Evolutionary conservation across 2,797 vertebrate genomes (phyloP).

Genomic region (Stomatorhinus walkeri): DNA sequence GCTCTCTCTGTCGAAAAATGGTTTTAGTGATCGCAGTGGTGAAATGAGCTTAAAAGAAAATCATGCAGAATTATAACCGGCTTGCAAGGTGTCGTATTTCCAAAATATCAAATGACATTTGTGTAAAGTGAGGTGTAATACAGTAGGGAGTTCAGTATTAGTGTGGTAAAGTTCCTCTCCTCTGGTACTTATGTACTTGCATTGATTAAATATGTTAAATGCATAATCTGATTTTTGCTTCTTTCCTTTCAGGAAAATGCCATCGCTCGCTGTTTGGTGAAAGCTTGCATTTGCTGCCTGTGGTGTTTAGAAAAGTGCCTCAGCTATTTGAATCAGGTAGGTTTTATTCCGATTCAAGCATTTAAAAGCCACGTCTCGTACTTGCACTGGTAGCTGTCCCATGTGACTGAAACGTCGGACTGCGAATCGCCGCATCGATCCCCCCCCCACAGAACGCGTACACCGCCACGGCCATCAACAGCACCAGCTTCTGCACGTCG

Average conservation of each 20-base stretch:
- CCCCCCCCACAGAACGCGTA: constrained; percentile 79
- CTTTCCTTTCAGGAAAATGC: constrained; percentile 75
- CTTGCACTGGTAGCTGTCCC: neutral
- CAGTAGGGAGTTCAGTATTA: neutral
- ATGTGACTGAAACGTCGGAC: neutral
- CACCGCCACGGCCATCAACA: constrained; percentile 95
- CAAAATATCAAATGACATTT: neutral
- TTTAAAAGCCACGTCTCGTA: neutral
- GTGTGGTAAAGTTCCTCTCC: neutral
- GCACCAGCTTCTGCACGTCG: constrained; percentile 93
- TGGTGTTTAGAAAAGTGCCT: constrained; percentile 99
- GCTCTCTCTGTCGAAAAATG: neutral
- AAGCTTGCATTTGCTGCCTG: constrained; percentile 92
- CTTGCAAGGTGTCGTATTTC: neutral
- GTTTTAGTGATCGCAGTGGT: neutral
- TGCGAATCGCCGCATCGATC: neutral
- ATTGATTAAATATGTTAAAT: neutral
- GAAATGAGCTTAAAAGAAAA: neutral
- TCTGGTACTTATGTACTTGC: neutral
- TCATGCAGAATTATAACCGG: neutral
- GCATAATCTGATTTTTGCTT: neutral
- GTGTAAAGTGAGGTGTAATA: neutral
- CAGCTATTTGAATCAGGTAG: constrained; percentile 88
- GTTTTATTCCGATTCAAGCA: constrained; percentile 11
- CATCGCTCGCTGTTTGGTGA: constrained; percentile 88